Evolutionary conservation across 2,888 invertebrate species (phyloP).

Genomic region (Papilio elwesi): DNA sequence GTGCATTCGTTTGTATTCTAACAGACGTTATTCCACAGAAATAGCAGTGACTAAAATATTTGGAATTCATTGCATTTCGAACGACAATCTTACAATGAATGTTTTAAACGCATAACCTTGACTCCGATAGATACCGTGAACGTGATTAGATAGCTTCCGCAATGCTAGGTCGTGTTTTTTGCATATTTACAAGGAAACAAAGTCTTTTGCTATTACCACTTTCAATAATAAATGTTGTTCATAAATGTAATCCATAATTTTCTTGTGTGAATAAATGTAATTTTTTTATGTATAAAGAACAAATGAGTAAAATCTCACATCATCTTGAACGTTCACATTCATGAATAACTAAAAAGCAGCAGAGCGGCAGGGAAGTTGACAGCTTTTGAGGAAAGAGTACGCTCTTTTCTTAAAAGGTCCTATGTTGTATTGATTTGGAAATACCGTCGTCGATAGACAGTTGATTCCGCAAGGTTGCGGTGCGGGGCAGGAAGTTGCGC

Average conservation of each 20-base stretch:
- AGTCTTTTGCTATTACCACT: background rate
- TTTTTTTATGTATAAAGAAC: background rate
- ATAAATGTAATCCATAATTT: background rate
- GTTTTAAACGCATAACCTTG: slow-evolving; percentile 33
- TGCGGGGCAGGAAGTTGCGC: slow-evolving; percentile 15
- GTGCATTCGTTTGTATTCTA: slow-evolving; percentile 62
- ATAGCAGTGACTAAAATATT: slow-evolving; percentile 58
- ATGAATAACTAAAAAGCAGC: too few relatives aligned
- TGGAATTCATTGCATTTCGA: slow-evolving; percentile 49
- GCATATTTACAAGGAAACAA: slow-evolving; percentile 10
- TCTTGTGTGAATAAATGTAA: background rate
- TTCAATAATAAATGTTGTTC: background rate
- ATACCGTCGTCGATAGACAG: slow-evolving; percentile 8
- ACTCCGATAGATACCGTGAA: slow-evolving; percentile 31
- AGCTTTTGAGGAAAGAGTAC: background rate
- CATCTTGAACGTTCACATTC: background rate
- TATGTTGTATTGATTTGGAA: slow-evolving; percentile 11
- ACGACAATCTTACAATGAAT: slow-evolving; percentile 26
- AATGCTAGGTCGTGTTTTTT: slow-evolving; percentile 1
- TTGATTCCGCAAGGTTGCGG: slow-evolving; percentile 16
- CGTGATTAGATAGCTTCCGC: slow-evolving; percentile 36
- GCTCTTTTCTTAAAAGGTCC: background rate
- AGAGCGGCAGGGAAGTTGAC: background rate
- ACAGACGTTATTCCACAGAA: slow-evolving; percentile 67
- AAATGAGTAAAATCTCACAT: background rate